These are phyloP conservation scores for Cladopsammia gracilis DNA, from an alignment of 64 coral and sea anemone species.

Conservation along the genomic window DNA sequence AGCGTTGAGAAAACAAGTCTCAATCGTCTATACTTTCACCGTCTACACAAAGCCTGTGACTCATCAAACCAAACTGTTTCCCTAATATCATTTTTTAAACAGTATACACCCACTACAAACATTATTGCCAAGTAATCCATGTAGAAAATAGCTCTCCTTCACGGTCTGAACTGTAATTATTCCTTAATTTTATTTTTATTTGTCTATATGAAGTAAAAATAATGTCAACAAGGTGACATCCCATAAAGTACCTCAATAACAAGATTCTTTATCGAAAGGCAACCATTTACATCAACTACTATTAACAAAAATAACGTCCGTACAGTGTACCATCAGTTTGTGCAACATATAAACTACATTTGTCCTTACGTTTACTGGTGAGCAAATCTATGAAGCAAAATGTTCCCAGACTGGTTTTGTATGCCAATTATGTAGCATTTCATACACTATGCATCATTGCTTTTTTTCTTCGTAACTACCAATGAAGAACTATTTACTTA, in stretches of 20 bases:
- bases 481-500: background rate
- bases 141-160: conserved; percentile 10
- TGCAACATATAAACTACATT: conserved; percentile 26
- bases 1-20: no score
- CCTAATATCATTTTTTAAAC: background rate
- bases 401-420: background rate
- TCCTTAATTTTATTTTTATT: background rate
- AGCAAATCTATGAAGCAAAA: background rate
- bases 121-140: background rate
- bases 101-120: background rate
- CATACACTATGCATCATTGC: background rate
- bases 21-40: no score
- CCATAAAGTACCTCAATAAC: background rate
- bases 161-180: background rate
- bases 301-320: conserved; percentile 40
- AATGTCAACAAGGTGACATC: background rate
- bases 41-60: background rate
- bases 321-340: background rate
- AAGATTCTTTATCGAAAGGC: background rate
- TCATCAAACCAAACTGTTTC: background rate
- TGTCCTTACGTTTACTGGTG: background rate
- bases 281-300: background rate
- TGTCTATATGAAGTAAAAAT: conserved; percentile 29
- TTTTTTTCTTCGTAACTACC: no score
- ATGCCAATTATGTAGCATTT: background rate